Evolutionary conservation across 2,888 invertebrate species (phyloP).

Genomic region (Hypomecis atomaria): DNA sequence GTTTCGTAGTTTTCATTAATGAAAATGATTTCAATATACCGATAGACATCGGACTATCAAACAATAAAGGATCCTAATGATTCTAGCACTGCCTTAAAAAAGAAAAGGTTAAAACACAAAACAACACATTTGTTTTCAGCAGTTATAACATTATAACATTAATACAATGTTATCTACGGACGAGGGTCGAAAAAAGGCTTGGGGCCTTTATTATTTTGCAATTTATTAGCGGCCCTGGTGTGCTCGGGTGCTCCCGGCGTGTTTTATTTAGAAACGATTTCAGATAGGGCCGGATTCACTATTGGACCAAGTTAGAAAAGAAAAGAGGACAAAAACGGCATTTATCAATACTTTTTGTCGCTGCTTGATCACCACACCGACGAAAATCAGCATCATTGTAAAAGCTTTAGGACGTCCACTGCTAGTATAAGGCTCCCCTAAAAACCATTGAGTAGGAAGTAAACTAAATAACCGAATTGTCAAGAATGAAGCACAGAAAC

Average conservation of each 20-base stretch:
- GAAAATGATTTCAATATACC: background rate
- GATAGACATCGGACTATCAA: background rate
- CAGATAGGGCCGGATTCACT: conserved; percentile 72
- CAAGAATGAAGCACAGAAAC: no score
- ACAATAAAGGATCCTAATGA: background rate
- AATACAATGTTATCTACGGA: conserved; percentile 42
- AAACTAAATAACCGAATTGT: no score
- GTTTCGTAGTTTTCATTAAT: no score
- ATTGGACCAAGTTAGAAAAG: conserved; percentile 26
- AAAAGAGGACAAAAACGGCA: background rate
- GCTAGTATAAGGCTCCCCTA: no score
- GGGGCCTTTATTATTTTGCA: conserved; percentile 75
- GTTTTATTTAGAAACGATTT: conserved; percentile 82
- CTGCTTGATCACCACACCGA: no score
- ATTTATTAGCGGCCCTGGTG: conserved; percentile 73
- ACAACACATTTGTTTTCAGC: conserved; percentile 35
- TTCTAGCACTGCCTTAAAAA: background rate
- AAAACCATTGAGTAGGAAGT: no score
- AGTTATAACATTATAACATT: conserved; percentile 39
- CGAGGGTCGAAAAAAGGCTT: conserved; percentile 53
- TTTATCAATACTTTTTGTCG: no score
- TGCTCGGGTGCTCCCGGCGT: conserved; percentile 63
- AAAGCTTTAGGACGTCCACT: no score
- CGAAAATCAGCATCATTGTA: no score
- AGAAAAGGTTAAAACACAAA: conserved; percentile 25